phyloP scores from a whole-genome alignment of 2,113 vertebrate genomes.

The Egretta garzetta region DNA sequence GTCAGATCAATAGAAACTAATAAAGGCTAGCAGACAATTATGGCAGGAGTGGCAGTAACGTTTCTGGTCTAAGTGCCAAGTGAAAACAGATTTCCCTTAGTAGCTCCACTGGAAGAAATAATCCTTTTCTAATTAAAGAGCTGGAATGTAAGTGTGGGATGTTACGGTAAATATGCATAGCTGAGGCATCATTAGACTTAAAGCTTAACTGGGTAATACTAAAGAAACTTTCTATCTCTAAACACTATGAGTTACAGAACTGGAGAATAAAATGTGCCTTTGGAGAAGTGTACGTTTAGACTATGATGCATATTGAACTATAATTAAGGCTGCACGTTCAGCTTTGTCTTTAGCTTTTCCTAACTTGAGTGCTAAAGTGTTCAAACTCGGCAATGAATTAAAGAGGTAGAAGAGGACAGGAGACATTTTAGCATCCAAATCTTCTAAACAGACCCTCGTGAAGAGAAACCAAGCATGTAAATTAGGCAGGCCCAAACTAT shows the following conservation, averaged over 20 bases:
- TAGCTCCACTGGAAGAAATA: not conserved
- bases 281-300: not conserved
- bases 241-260: not conserved
- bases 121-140: not conserved
- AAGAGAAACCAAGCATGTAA: not conserved
- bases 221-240: not conserved
- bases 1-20: not conserved
- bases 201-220: not conserved
- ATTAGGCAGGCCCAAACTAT: not conserved
- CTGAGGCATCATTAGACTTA: not conserved
- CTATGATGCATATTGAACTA: not conserved
- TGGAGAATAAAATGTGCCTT: not conserved
- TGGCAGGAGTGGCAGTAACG: not conserved
- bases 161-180: not conserved
- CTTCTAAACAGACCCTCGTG: not conserved
- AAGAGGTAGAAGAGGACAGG: not conserved
- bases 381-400: not conserved
- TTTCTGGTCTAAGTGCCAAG: not conserved
- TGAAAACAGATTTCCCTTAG: conserved; percentile 1
- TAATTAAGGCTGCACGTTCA: not conserved
- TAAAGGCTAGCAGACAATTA: not conserved
- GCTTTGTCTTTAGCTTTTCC: not conserved
- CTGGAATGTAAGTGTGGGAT: not conserved
- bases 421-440: not conserved
- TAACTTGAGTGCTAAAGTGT: not conserved